Conservation (phyloP, 1,140 invertebrate species). For the Micrasema minimum region DNA sequence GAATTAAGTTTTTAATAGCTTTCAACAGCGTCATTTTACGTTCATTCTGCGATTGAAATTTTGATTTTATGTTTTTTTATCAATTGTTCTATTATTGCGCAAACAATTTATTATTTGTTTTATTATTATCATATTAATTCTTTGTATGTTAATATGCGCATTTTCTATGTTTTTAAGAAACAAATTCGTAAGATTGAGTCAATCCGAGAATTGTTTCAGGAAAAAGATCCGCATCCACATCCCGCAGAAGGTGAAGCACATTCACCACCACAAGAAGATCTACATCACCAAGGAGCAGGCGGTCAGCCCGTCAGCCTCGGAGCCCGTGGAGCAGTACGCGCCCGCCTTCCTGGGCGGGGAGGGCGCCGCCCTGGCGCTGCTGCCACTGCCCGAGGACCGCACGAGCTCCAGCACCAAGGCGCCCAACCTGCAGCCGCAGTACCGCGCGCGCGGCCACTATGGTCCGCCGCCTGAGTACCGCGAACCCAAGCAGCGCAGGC, state of each 20-base stretch:
- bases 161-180: too few relatives aligned
- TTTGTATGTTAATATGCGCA: too few relatives aligned
- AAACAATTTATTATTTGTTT: too few relatives aligned
- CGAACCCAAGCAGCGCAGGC: constrained; percentile 56
- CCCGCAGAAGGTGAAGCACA: constrained; percentile 67
- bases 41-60: too few relatives aligned
- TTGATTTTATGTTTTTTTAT: too few relatives aligned
- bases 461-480: constrained; percentile 58
- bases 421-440: constrained; percentile 62
- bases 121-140: too few relatives aligned
- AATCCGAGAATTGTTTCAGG: constrained; percentile 56
- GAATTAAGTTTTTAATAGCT: too few relatives aligned
- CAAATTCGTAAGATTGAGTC: too few relatives aligned
- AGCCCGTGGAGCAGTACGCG: constrained; percentile 54
- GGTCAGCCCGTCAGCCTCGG: constrained; percentile 58
- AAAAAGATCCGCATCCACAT: constrained; percentile 68
- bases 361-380: constrained; percentile 19
- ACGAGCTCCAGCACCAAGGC: constrained; percentile 51
- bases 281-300: constrained; percentile 65
- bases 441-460: constrained; percentile 63
- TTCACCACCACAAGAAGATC: constrained; percentile 67
- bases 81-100: too few relatives aligned
- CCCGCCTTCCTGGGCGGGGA: constrained; percentile 29
- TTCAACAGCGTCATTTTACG: too few relatives aligned
- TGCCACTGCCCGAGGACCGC: constrained; percentile 56